These are phyloP conservation scores for Coleophora flavipennella DNA, from an alignment of 2,888 invertebrate species.

Conservation along the genomic window DNA sequence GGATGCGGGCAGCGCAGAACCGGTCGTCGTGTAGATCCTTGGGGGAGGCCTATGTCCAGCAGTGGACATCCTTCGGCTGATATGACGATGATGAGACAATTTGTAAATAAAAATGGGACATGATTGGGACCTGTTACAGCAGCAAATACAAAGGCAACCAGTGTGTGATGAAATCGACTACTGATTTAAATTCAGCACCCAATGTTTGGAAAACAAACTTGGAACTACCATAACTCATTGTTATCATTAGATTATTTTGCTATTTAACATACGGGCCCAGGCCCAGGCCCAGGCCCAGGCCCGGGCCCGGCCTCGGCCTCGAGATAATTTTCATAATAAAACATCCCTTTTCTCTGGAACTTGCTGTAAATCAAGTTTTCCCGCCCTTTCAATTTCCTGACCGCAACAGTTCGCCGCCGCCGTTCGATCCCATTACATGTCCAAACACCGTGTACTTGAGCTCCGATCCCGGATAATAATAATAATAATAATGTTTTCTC, in stretches of 20 bases:
- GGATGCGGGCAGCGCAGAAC: too few species aligned
- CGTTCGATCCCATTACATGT: constrained; percentile 51
- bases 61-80: too few species aligned
- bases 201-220: too few species aligned
- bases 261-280: constrained; percentile 28
- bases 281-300: constrained; percentile 25
- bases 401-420: constrained; percentile 49
- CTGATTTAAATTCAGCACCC: too few species aligned
- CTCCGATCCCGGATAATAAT: constrained; percentile 17
- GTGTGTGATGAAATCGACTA: too few species aligned
- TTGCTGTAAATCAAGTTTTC: constrained; percentile 63
- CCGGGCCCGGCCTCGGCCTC: constrained; percentile 28
- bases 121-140: too few species aligned
- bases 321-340: constrained; percentile 63
- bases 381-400: constrained; percentile 63
- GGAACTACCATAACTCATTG: constrained; percentile 21
- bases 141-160: too few species aligned
- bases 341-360: constrained; percentile 58
- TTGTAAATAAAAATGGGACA: too few species aligned
- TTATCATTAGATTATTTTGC: constrained; percentile 18
- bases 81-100: too few species aligned
- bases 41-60: too few species aligned
- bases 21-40: too few species aligned
- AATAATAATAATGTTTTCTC: constrained; percentile 35
- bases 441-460: constrained; percentile 29